These are phyloP conservation scores for Platyrinchus mystaceus DNA, from an alignment of 2,797 vertebrate genomes.

Conservation along the genomic window DNA sequence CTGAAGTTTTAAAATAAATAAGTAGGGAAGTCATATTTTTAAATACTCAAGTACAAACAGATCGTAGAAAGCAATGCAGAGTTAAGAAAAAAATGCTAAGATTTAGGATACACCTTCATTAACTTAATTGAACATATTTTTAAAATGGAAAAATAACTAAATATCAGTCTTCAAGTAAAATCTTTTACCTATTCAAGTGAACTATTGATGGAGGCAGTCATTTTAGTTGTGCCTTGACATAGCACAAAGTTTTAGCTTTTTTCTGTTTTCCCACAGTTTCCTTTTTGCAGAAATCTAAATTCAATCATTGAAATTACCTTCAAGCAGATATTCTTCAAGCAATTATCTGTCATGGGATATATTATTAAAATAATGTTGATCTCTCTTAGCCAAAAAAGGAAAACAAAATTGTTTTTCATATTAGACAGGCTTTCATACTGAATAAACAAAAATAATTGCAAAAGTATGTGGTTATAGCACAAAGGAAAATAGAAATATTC, in stretches of 20 bases:
- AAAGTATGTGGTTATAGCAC: neutral
- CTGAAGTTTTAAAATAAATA: neutral
- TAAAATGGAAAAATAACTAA: neutral
- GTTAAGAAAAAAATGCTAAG: neutral
- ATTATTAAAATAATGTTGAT: neutral
- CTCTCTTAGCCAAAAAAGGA: neutral
- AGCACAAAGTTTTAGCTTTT: neutral
- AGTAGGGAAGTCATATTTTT: neutral
- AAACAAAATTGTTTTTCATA: neutral
- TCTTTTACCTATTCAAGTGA: neutral
- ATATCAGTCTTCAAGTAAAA: neutral
- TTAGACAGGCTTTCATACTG: neutral
- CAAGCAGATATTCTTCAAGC: neutral
- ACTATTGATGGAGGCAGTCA: neutral
- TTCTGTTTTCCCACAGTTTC: neutral
- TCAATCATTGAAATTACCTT: neutral
- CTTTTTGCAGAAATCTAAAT: neutral
- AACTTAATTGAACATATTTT: neutral
- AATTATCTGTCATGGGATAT: neutral
- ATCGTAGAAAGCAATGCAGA: neutral
- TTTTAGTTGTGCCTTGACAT: neutral
- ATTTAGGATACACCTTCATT: neutral
- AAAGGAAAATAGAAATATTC: neutral
- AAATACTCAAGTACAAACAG: neutral
- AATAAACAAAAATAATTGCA: neutral